A percentile compares a stretch with the other conserved stretches of the same genome.
These are phyloP conservation scores for Spilogale gracilis DNA, from an alignment of 2,113 vertebrate species.

Conservation along the genomic window DNA sequence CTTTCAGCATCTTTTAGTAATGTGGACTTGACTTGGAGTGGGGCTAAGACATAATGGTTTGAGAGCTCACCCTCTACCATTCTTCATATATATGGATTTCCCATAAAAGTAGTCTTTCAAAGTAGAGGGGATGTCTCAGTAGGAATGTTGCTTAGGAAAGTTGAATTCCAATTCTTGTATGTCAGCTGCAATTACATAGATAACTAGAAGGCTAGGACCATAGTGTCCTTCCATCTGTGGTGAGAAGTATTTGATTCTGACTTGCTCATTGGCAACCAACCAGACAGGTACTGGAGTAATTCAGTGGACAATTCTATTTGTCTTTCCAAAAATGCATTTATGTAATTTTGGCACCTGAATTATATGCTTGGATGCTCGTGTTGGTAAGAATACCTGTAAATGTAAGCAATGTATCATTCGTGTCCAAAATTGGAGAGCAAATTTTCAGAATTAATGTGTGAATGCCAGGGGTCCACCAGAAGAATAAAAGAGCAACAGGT, in stretches of 20 bases:
- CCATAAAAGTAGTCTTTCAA: neutral
- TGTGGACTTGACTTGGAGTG: rapidly evolving
- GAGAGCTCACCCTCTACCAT: neutral
- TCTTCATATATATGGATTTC: neutral
- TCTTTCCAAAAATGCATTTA: neutral
- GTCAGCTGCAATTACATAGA: neutral
- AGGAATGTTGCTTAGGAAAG: neutral
- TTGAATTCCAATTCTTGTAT: neutral
- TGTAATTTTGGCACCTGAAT: neutral
- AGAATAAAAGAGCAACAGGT: neutral
- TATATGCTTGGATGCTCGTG: neutral
- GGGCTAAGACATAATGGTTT: neutral
- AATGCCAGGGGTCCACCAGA: neutral
- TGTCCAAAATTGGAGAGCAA: neutral
- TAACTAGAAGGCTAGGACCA: neutral
- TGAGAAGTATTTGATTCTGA: neutral
- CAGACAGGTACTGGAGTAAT: neutral
- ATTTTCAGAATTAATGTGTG: neutral
- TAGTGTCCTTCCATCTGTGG: neutral
- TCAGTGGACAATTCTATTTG: neutral
- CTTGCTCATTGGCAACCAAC: neutral
- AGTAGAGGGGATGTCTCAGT: neutral
- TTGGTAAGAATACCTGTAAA: neutral
- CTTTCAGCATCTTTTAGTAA: neutral
- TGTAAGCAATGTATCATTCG: neutral